Evolutionary conservation across 2,113 vertebrate genomes (phyloP).

Genomic region (Cyphotilapia sp.): DNA sequence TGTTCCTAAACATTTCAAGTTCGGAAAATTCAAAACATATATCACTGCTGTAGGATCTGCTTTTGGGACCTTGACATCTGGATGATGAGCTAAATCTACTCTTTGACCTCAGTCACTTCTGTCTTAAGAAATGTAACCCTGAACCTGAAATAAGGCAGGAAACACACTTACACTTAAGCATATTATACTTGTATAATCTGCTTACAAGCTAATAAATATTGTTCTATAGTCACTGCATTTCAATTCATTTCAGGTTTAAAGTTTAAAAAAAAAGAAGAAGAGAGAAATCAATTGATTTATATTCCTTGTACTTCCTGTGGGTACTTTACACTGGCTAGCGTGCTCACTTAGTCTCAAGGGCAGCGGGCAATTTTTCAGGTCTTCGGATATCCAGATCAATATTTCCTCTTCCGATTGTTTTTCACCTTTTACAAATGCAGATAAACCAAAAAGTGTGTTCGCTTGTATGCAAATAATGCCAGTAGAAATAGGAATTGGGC

Average conservation of each 20-base stretch:
- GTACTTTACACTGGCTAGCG: background rate
- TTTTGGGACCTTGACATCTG: background rate
- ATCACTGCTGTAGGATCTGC: background rate
- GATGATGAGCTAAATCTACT: background rate
- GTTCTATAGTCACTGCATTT: background rate
- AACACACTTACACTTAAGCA: background rate
- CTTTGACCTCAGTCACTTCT: background rate
- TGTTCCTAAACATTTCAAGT: constrained; percentile 31
- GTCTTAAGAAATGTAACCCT: background rate
- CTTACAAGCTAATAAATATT: background rate
- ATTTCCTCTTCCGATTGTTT: background rate
- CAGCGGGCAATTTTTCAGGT: background rate
- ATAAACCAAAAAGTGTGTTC: background rate
- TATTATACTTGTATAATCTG: background rate
- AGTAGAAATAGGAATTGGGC: background rate
- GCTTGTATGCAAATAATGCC: background rate
- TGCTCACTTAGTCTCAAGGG: background rate
- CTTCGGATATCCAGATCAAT: background rate
- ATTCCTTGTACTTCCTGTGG: background rate
- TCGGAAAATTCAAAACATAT: constrained; percentile 1
- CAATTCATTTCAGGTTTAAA: background rate
- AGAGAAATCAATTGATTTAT: background rate
- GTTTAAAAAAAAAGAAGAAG: background rate
- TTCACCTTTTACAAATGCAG: background rate
- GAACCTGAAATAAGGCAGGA: background rate